Evolutionary conservation across 2,113 vertebrate genomes (phyloP), one percentile per base, ranked within the genome.

Genomic region (Oreochromis tanganicae): DNA sequence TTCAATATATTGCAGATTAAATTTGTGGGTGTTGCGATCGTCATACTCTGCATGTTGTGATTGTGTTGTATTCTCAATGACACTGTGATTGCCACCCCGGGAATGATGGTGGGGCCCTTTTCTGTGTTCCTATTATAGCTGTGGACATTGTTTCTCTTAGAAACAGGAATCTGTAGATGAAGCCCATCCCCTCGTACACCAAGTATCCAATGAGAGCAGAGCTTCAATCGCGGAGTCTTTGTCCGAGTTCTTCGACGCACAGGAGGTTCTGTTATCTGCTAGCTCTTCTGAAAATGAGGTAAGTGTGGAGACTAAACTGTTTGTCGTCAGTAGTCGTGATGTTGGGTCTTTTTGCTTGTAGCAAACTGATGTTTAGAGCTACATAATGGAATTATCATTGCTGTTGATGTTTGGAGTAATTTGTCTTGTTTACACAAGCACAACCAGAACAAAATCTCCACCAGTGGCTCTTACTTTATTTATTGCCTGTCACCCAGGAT

Each of bases 281-380:
- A 99, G 99, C 89, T 99, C 99, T 91, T 99, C 99, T 88, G 98
- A 99, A 96, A 99, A 99, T 52, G 99, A 99, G 97, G 99, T 99
- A 56, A 92, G 96, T 52, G 3, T 17, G 7, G 3, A 38, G 27
- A 27, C 24, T 61, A 38, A 87, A 66, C 14, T 46, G 17, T 50
- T 24, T 11, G 16, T 6, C 6, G 32, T 66, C 4, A 54, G 14
- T 16, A 55, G 11, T 4, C 27, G 11, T 29, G 50, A 27, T 63
- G n/a, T 21, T 34, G 3, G 32, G 6, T 59, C 5, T 36, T 36
- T 79, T 16, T 38, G 55, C 12, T 24, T 13, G 54, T 63, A 29
- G 46, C 34, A 43, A 29, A 46, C 80, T 61, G 56, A 19, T 6
- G 2, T 56, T 84, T 17, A 59, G 19, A 21, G 52, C 52, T 46